These are phyloP conservation scores for Strigamia crassipes DNA, from an alignment of 2,888 invertebrate genomes.

Conservation along the genomic window DNA sequence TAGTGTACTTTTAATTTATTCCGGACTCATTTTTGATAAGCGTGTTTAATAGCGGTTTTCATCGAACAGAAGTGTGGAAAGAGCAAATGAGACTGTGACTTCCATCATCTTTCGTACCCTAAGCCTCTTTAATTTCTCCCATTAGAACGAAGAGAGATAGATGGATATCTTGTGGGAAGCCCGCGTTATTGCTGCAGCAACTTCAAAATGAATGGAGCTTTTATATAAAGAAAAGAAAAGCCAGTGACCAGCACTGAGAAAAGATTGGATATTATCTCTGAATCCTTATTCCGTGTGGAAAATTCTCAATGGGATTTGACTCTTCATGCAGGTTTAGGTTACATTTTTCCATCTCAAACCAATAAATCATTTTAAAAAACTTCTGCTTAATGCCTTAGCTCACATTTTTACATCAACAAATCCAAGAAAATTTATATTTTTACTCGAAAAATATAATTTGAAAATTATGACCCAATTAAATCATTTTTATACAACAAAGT, in stretches of 20 bases:
- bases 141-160: background rate
- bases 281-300: background rate
- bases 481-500: background rate
- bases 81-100: constrained; percentile 4
- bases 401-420: background rate
- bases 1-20: background rate
- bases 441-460: background rate
- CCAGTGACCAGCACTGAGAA: background rate
- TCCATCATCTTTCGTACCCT: constrained; percentile 12
- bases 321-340: background rate
- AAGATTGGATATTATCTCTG: constrained; percentile 21
- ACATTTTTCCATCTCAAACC: background rate
- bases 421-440: background rate
- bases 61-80: constrained; percentile 4
- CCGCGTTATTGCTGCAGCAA: constrained; percentile 7
- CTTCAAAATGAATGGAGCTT: constrained; percentile 12
- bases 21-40: constrained; percentile 6
- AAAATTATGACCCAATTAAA: background rate
- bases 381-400: background rate
- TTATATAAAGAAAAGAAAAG: background rate
- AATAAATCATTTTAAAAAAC: background rate
- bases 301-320: constrained; percentile 11
- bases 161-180: constrained; percentile 16
- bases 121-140: constrained; percentile 11
- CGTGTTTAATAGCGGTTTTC: constrained; percentile 16